A percentile compares a stretch with the other conserved stretches of the same genome.
phyloP scores from a whole-genome alignment of 2,113 vertebrate species.

The Pogonocichla stellata region DNA sequence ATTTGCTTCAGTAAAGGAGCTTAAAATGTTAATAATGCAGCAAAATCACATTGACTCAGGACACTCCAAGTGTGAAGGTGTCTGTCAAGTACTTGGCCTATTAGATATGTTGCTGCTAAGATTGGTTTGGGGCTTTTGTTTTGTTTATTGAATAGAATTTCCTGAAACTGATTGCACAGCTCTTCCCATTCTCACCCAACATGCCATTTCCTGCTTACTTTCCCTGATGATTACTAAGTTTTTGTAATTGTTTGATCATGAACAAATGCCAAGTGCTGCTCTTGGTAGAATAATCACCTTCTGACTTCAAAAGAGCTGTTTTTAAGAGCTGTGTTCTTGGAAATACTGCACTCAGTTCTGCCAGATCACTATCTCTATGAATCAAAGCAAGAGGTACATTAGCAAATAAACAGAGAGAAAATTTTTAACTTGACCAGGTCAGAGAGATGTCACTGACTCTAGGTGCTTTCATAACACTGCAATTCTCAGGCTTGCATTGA shows the following conservation, averaged over 20 bases:
- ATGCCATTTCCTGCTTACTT: background rate
- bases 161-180: background rate
- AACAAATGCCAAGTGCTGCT: background rate
- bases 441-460: fast-evolving
- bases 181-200: background rate
- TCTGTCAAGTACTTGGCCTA: background rate
- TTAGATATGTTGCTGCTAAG: background rate
- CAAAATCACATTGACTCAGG: background rate
- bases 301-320: background rate
- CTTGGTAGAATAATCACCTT: background rate
- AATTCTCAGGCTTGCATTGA: background rate
- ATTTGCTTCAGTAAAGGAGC: background rate
- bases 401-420: background rate
- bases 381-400: background rate
- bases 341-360: background rate
- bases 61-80: background rate
- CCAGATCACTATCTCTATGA: background rate
- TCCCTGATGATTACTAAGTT: background rate
- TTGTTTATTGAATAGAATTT: background rate
- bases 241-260: background rate
- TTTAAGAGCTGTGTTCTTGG: background rate
- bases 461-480: background rate
- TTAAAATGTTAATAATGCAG: background rate
- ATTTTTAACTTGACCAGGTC: background rate
- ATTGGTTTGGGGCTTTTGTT: background rate